Conservation (phyloP, 64 coral and sea anemone genomes). For the Exaiptasia diaphana region DNA sequence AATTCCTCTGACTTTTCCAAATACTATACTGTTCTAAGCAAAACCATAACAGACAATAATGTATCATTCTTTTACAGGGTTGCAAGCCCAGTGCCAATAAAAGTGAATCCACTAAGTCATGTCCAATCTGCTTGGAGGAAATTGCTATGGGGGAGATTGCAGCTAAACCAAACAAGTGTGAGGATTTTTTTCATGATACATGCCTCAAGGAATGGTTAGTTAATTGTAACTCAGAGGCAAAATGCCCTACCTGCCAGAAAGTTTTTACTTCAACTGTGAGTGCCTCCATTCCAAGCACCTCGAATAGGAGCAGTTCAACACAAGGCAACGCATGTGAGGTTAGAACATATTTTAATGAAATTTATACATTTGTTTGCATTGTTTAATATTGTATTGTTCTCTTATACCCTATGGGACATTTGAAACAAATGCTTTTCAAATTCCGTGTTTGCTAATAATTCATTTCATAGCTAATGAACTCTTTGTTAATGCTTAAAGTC, state of each 20-base stretch:
- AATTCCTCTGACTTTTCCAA: no score
- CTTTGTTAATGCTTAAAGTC: no score
- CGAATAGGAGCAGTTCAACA: conserved; percentile 8
- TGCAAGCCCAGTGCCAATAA: neutral
- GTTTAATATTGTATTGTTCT: no score
- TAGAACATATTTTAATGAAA: conserved; percentile 2
- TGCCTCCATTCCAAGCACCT: neutral
- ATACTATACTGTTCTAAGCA: no score
- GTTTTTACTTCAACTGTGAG: neutral
- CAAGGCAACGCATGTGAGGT: conserved; percentile 4
- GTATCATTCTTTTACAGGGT: conserved; percentile 4
- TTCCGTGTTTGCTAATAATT: no score
- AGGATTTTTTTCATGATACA: neutral
- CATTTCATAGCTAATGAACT: no score
- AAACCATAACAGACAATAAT: neutral
- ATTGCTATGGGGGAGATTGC: neutral
- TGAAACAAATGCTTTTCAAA: no score
- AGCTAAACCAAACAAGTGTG: neutral
- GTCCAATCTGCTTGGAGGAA: conserved; percentile 1
- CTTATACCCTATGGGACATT: no score
- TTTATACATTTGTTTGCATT: no score
- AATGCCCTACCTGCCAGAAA: conserved; percentile 6
- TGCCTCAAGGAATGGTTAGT: conserved; percentile 12
- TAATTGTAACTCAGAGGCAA: conserved; percentile 3
- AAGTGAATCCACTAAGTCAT: neutral